Conservation (phyloP, 2,797 vertebrate genomes). For the Corythornis leucogaster region DNA sequence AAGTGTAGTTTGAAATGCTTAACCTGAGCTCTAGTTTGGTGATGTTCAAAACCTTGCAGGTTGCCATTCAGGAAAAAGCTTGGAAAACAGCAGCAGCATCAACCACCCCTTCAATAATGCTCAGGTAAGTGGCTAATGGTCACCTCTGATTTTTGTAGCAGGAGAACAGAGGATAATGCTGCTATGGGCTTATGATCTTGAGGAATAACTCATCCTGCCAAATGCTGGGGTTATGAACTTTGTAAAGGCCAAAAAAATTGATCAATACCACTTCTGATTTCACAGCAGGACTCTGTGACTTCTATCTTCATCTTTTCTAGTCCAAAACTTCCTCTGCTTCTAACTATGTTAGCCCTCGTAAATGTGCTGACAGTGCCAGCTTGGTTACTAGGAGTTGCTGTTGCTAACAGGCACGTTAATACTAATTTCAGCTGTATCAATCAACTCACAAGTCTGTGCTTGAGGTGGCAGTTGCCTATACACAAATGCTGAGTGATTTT, state of each 20-base stretch:
- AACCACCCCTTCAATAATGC: neutral
- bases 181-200: neutral
- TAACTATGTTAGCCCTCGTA: fast-evolving
- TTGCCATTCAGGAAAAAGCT: no score
- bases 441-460: neutral
- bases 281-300: no score
- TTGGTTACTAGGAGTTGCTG: neutral
- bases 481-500: neutral
- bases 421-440: neutral
- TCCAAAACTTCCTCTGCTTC: neutral
- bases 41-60: neutral
- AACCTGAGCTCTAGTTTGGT: neutral
- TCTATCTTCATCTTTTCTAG: neutral
- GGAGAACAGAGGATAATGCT: fast-evolving
- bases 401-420: neutral
- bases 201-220: neutral
- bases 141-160: neutral
- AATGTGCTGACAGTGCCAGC: neutral
- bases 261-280: neutral
- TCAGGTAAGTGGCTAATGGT: neutral
- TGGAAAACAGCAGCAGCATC: neutral
- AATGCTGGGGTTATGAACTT: fast-evolving
- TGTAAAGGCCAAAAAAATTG: neutral
- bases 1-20: no score
- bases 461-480: neutral